Evolutionary conservation across 2,113 vertebrate genomes (phyloP).

Genomic region (Aleadryas rufinucha): DNA sequence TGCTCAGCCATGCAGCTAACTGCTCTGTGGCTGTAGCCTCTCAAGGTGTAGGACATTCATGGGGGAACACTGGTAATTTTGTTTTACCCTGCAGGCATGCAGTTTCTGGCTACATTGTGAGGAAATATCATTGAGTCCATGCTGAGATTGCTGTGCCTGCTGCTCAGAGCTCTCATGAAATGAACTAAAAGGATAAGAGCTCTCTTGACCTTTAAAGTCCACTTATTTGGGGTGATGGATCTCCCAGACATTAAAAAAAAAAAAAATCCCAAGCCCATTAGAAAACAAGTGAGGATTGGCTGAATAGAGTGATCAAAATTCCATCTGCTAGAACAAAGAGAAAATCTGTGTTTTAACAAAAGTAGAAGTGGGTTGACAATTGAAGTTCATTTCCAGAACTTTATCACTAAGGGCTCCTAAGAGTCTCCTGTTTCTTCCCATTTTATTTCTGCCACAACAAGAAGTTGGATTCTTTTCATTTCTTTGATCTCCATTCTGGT

Average conservation of each 20-base stretch:
- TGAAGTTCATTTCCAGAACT: not conserved
- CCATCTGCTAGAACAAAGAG: not conserved
- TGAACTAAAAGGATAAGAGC: constrained; percentile 56
- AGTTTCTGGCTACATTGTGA: constrained; percentile 63
- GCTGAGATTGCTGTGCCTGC: constrained; percentile 60
- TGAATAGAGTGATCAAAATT: not conserved
- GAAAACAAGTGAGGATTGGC: not conserved
- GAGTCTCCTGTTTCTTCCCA: not conserved
- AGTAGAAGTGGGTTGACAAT: not conserved
- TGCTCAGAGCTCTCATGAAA: constrained; percentile 49
- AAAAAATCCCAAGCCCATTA: not conserved
- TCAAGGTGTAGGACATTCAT: constrained; percentile 74
- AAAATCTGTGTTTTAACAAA: not conserved
- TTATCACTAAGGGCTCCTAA: not conserved
- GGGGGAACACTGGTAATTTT: constrained; percentile 75
- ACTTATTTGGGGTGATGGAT: constrained; percentile 47
- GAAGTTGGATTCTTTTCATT: not conserved
- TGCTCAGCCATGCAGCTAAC: constrained; percentile 79
- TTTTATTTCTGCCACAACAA: not conserved
- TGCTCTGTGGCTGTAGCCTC: constrained; percentile 73
- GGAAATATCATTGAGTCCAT: constrained; percentile 62
- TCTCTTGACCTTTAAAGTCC: constrained; percentile 65
- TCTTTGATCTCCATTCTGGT: not conserved
- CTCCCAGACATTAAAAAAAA: not conserved
- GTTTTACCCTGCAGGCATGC: constrained; percentile 76